phyloP scores from a whole-genome alignment of 2,888 invertebrate genomes.

The Drosophila demipolita region DNA sequence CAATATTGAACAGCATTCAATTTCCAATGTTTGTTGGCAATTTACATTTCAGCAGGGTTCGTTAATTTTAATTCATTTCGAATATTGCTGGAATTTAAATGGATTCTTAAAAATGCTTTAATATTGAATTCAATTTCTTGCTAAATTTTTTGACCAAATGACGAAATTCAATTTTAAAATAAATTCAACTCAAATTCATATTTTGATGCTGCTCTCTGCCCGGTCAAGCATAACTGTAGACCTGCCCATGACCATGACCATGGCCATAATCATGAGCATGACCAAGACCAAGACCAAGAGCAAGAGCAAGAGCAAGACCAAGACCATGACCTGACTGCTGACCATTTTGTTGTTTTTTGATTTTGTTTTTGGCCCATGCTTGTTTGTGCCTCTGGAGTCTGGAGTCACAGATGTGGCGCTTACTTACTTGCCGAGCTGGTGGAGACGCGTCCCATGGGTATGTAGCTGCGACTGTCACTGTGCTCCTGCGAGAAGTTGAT shows the following conservation, averaged over 20 bases:
- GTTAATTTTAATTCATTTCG: background rate
- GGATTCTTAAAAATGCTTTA: background rate
- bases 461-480: slow-evolving; percentile 84
- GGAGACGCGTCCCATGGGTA: slow-evolving; percentile 85
- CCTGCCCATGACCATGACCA: slow-evolving; percentile 23
- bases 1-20: background rate
- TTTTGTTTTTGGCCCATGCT: slow-evolving; percentile 14
- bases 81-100: background rate
- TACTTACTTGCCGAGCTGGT: slow-evolving; percentile 85
- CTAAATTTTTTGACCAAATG: background rate
- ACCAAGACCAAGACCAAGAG: slow-evolving; percentile 19
- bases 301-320: slow-evolving; percentile 13
- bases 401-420: background rate
- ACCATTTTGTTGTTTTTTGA: slow-evolving; percentile 6
- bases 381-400: background rate
- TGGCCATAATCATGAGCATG: slow-evolving; percentile 15
- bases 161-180: slow-evolving; percentile 2
- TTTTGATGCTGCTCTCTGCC: slow-evolving; percentile 1
- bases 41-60: background rate
- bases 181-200: slow-evolving; percentile 15
- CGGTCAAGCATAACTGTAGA: background rate
- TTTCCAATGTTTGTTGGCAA: background rate
- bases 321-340: slow-evolving; percentile 40
- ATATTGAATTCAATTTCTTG: background rate
- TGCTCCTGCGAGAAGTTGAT: slow-evolving; percentile 85